Conservation (phyloP, 2,797 vertebrate species). For the Characodon lateralis region DNA sequence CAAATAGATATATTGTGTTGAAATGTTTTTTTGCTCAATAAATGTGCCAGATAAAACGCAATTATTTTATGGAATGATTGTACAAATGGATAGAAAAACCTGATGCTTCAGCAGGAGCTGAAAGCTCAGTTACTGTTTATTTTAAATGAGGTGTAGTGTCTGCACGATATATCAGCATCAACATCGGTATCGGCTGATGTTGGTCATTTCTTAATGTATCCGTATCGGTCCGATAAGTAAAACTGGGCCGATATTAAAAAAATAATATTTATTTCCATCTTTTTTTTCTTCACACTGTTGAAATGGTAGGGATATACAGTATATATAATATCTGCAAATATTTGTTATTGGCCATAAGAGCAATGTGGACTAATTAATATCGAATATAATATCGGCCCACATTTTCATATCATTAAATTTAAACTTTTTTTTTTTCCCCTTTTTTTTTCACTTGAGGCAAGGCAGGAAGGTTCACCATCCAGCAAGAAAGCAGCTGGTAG, state of each 20-base stretch:
- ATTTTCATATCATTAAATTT: not conserved
- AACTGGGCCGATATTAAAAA: not conserved
- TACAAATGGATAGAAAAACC: not conserved
- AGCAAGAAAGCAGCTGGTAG: too few relatives aligned
- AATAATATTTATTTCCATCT: not conserved
- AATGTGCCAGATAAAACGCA: not conserved
- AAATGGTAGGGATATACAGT: not conserved
- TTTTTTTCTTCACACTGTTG: not conserved
- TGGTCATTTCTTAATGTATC: not conserved
- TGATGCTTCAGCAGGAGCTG: not conserved
- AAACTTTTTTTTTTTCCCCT: not conserved
- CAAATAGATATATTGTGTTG: not conserved
- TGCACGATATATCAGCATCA: not conserved
- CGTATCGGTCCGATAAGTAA: too few relatives aligned
- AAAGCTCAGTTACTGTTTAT: not conserved
- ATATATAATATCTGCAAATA: not conserved
- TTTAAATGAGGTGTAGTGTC: not conserved
- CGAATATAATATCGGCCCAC: not conserved
- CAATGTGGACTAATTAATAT: not conserved
- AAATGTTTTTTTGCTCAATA: not conserved
- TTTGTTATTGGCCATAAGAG: not conserved
- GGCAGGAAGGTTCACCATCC: too few relatives aligned
- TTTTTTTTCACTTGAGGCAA: too few relatives aligned
- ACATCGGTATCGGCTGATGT: not conserved
- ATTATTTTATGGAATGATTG: not conserved